Evolutionary conservation across 1,140 invertebrate genomes (phyloP).

Genomic region (Meloidogyne chitwoodi): DNA sequence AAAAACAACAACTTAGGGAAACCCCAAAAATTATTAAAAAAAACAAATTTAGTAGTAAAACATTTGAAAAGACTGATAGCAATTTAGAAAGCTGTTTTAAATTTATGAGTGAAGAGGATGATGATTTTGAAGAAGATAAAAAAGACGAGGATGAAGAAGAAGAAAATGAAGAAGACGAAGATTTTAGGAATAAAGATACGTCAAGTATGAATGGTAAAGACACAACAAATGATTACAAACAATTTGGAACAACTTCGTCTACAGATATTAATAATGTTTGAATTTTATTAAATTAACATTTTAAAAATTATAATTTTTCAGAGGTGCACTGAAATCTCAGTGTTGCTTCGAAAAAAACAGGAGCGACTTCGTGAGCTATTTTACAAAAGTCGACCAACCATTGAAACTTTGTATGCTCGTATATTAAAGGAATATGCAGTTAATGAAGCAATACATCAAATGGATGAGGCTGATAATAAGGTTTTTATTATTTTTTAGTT

Average conservation of each 20-base stretch:
- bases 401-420: slow-evolving; percentile 7
- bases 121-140: background rate
- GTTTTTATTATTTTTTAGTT: background rate
- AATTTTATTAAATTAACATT: background rate
- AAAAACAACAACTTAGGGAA: background rate
- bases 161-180: background rate
- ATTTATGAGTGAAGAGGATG: background rate
- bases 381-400: background rate
- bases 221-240: background rate
- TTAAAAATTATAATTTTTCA: background rate
- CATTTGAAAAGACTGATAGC: background rate
- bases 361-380: background rate
- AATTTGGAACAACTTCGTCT: background rate
- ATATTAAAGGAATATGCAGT: slow-evolving; percentile 2
- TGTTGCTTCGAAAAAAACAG: background rate
- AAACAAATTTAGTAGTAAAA: background rate
- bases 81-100: background rate
- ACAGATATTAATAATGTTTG: background rate
- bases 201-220: background rate
- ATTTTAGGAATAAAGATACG: background rate
- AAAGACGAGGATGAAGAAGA: background rate
- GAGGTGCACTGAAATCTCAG: background rate
- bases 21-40: background rate
- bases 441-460: background rate
- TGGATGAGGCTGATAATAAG: slow-evolving; percentile 16